Percentiles rank a stretch among this genome's conserved stretches.
These are phyloP conservation scores for Anguilla anguilla DNA, from an alignment of 2,797 vertebrate genomes.

Conservation along the genomic window DNA sequence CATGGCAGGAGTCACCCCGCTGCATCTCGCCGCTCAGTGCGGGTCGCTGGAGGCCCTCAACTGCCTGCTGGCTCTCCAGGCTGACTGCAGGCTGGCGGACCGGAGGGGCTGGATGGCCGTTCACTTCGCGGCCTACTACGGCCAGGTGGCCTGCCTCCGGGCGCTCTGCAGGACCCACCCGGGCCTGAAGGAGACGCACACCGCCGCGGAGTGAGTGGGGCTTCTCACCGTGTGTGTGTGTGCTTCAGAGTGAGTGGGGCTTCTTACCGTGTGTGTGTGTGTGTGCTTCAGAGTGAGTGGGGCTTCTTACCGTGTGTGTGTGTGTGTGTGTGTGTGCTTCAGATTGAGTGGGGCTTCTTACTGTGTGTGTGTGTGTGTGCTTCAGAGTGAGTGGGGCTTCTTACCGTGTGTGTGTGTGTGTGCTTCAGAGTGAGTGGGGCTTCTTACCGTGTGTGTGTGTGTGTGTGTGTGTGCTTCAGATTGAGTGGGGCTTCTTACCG, in stretches of 20 bases:
- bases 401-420: too few relatives aligned
- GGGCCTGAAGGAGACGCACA: slow-evolving; percentile 61
- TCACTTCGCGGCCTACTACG: slow-evolving; percentile 75
- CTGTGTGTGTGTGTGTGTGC: too few relatives aligned
- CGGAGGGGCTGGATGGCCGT: slow-evolving; percentile 74
- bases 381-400: too few relatives aligned
- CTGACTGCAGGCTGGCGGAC: slow-evolving; percentile 63
- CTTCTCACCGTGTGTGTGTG: background rate
- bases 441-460: too few relatives aligned
- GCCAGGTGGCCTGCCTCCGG: slow-evolving; percentile 67
- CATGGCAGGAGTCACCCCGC: slow-evolving; percentile 63
- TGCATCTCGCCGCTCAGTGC: slow-evolving; percentile 74
- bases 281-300: too few relatives aligned
- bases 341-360: too few relatives aligned
- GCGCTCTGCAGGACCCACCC: slow-evolving; percentile 69
- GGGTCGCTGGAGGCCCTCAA: slow-evolving; percentile 67
- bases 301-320: too few relatives aligned
- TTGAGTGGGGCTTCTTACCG: too few relatives aligned
- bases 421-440: too few relatives aligned
- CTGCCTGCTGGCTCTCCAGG: slow-evolving; percentile 70
- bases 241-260: background rate
- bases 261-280: too few relatives aligned
- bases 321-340: too few relatives aligned
- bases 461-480: too few relatives aligned
- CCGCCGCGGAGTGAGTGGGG: slow-evolving; percentile 48